Base-by-base conservation (phyloP, 2,888 invertebrate species). In the Drosophila longiperda region DNA sequence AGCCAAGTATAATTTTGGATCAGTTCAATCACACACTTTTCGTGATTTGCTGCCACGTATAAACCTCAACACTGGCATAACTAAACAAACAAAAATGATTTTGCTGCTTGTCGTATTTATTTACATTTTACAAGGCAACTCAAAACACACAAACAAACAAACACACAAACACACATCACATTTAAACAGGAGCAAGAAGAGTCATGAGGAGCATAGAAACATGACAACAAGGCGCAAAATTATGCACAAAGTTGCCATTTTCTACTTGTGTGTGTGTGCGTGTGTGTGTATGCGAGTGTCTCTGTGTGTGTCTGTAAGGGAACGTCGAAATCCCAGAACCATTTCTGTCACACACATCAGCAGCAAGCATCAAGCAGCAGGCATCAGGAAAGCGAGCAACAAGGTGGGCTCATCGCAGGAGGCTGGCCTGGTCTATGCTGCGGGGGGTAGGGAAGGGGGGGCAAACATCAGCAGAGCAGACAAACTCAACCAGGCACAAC, bases 201-300 rank as follows among this genome's bases (percentile, higher is more conserved):
- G 26, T 32, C 20, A 17, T 2, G 36, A 20, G 53, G 20, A 42
- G 52, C 20, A 58, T 38, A 32, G 73, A 72, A 82, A 88, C 83
- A 90, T 85, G 80, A 90, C 86, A 86, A 90, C 86, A 88, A 86
- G 83, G 83, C 80, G 80, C 90, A 86, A 86, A 89, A 86, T 86
- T 90, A 86, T 90, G 86, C 86, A 90, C 86, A 88, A 82, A 87
- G 86, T 87, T 87, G 83, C 85, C 85, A 87, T 87, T 78, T 69
- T 50, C 60, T 53, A 54, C 40, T n/a, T n/a, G 59, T 45, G 38
- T 33, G 20, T 36, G 15, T 38, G 48, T 52, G 53, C 53, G 36
- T 3, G 20, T 34, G 48, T n/a, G 59, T 48, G 26, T 40, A 20
- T 26, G 15, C 32, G 52, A 42, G 49, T 49, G 52, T 54, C 54